phyloP scores from a whole-genome alignment of 2,113 vertebrate genomes.

The Pituophis catenifer region DNA sequence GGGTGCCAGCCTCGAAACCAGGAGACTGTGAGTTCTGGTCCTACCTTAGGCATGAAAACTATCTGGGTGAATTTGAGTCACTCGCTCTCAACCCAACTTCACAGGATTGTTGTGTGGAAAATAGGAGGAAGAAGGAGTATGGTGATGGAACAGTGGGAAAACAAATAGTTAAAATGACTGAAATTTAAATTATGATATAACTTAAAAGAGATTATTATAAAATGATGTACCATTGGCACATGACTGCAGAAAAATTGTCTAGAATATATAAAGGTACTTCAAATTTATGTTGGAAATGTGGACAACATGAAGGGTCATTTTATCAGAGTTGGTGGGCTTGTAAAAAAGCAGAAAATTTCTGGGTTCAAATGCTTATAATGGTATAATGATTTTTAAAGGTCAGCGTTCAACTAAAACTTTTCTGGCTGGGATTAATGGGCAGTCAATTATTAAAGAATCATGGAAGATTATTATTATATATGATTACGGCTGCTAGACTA shows the following conservation, averaged over 20 bases:
- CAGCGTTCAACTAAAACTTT: neutral
- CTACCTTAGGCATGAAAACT: no score
- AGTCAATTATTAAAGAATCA: neutral
- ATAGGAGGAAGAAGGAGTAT: neutral
- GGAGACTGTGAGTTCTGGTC: no score
- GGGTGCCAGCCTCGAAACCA: no score
- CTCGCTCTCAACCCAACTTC: no score
- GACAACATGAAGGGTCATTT: neutral
- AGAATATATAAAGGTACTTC: neutral
- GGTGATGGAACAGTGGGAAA: neutral
- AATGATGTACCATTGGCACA: neutral
- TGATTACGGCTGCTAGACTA: neutral
- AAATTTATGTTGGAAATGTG: neutral
- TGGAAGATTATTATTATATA: neutral
- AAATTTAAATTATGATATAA: neutral
- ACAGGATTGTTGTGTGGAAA: no score
- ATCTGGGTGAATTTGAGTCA: no score
- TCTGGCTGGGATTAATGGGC: neutral
- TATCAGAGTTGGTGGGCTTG: neutral
- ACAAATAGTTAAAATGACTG: neutral
- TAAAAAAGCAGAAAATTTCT: neutral
- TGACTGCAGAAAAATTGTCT: neutral
- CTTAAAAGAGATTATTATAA: neutral
- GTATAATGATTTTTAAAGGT: neutral
- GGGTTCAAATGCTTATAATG: neutral